These are phyloP conservation scores for Drusus annulatus DNA, from an alignment of 1,140 invertebrate species.

Conservation along the genomic window DNA sequence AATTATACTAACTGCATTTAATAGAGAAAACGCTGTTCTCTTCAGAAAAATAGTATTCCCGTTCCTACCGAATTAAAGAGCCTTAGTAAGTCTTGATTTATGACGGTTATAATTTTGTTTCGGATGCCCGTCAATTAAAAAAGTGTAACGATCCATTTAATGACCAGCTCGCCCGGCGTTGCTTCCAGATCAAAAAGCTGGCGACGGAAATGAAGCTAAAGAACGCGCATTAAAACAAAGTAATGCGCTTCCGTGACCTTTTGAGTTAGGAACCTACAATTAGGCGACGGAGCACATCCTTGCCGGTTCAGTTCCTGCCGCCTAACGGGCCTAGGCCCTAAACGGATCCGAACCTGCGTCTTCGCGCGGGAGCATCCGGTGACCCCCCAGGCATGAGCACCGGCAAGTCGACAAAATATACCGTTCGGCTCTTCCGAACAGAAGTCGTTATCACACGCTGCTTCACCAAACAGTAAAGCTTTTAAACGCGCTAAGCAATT, in stretches of 20 bases:
- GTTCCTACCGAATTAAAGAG: background rate
- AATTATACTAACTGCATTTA: too few species aligned
- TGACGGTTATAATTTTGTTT: background rate
- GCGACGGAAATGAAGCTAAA: background rate
- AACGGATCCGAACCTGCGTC: background rate
- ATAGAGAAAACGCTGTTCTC: too few species aligned
- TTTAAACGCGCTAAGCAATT: too few species aligned
- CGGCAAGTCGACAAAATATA: background rate
- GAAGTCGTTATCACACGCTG: background rate
- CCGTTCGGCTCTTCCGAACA: background rate
- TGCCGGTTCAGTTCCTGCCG: constrained; percentile 11
- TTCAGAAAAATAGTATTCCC: background rate
- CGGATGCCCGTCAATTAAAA: constrained; percentile 29
- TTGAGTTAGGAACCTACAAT: background rate
- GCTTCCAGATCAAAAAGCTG: background rate
- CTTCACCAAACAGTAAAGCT: too few species aligned
- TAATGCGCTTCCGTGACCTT: constrained; percentile 10
- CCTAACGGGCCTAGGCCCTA: background rate
- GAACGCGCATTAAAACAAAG: constrained; percentile 7
- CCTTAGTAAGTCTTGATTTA: background rate
- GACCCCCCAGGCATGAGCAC: constrained; percentile 16
- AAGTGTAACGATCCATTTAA: constrained; percentile 28
- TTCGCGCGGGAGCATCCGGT: constrained; percentile 9
- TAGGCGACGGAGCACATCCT: background rate
- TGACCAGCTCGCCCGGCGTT: constrained; percentile 1